phyloP scores from a whole-genome alignment of 1,140 invertebrate genomes.

The Heliconius melpomene region DNA sequence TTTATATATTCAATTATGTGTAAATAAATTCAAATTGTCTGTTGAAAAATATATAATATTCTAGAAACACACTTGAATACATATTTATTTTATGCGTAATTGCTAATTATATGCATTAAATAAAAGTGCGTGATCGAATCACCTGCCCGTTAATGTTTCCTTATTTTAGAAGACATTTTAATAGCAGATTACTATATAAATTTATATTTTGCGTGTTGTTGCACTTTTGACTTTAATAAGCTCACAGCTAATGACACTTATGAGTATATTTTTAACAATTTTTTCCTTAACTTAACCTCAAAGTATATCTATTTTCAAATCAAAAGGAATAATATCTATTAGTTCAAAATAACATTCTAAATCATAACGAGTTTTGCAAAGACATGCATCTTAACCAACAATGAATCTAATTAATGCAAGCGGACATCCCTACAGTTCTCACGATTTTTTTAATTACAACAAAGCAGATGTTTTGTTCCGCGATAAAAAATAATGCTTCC shows the following conservation, averaged over 20 bases:
- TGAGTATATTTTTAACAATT: too few relatives aligned
- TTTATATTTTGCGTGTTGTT: constrained; percentile 17
- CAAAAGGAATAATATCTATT: background rate
- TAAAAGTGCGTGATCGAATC: constrained; percentile 38
- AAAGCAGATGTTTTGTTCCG: constrained; percentile 72
- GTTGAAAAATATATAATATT: constrained; percentile 10
- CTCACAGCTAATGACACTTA: too few relatives aligned
- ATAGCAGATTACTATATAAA: constrained; percentile 21
- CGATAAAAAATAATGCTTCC: constrained; percentile 60
- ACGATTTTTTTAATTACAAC: constrained; percentile 77
- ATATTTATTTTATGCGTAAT: constrained; percentile 16
- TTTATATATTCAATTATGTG: constrained; percentile 7
- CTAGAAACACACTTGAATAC: constrained; percentile 3
- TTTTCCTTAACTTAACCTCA: background rate
- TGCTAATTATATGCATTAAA: constrained; percentile 36
- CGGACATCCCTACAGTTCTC: constrained; percentile 67
- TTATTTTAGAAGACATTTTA: constrained; percentile 33
- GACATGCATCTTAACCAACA: constrained; percentile 30
- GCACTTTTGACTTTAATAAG: constrained; percentile 15
- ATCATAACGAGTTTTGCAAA: constrained; percentile 35
- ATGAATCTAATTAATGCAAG: constrained; percentile 60
- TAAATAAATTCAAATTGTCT: background rate
- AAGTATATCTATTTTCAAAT: background rate
- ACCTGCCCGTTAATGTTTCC: constrained; percentile 39
- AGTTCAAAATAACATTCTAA: background rate